Conservation (phyloP, 1,140 invertebrate species). For the Laodelphax striatellus region DNA sequence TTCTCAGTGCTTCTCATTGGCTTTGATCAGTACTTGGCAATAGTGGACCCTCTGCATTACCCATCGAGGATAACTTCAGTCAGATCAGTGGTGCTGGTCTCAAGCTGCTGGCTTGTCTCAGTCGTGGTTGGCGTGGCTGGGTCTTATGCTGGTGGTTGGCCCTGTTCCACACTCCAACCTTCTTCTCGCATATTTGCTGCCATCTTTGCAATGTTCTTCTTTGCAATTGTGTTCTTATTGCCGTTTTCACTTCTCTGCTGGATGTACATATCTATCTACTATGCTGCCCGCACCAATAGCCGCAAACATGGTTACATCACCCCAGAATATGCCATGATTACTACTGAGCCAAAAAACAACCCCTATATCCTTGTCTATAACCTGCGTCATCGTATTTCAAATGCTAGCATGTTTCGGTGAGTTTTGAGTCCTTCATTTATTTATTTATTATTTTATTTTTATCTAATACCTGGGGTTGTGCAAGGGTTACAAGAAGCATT, state of each 20-base stretch:
- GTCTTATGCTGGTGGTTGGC: neutral
- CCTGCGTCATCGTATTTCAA: too few relatives aligned
- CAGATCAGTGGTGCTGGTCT: constrained; percentile 54
- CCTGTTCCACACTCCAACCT: too few relatives aligned
- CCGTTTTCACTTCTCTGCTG: constrained; percentile 38
- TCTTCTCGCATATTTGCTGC: neutral
- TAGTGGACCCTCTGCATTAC: constrained; percentile 73
- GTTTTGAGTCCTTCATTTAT: too few relatives aligned
- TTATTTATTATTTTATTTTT: too few relatives aligned
- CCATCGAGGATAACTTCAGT: constrained; percentile 60
- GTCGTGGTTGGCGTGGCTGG: constrained; percentile 38
- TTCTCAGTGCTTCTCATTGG: constrained; percentile 69
- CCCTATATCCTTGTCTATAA: too few relatives aligned
- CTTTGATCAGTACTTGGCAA: constrained; percentile 75
- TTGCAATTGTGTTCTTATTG: constrained; percentile 30
- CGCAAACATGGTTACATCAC: constrained; percentile 10
- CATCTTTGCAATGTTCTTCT: constrained; percentile 17
- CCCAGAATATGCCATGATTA: too few relatives aligned
- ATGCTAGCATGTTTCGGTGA: too few relatives aligned
- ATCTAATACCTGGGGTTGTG: too few relatives aligned
- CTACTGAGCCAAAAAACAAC: too few relatives aligned
- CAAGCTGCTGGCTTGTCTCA: constrained; percentile 50
- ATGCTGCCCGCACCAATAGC: constrained; percentile 37
- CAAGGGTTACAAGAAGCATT: too few relatives aligned
- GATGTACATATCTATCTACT: constrained; percentile 39